Base-by-base conservation (phyloP, 2,113 vertebrate species). In the Amblyopsis rosae region DNA sequence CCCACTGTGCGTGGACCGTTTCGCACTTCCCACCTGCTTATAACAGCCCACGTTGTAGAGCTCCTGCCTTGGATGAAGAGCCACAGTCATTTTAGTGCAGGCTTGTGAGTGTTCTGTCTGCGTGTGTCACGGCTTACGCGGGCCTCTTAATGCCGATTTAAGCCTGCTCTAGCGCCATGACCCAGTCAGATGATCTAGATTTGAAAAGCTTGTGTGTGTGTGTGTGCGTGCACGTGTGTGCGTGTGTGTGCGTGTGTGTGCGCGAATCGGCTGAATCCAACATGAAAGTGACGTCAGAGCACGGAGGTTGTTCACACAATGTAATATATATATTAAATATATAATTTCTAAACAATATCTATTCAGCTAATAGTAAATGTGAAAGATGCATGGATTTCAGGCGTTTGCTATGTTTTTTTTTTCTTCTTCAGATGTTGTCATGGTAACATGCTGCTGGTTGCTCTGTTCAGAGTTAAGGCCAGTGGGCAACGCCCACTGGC, bases 21-120 rank as follows among this genome's bases (percentile, higher is more conserved):
- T 92, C 90, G 88, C 91, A 92, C 88, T 90, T 91, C 90, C 89
- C 91, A 90, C 89, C 88, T 90, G 85, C 89, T 89, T 88, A 87
- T 79, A 82, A 82, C 75, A 89, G 84, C 85, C 87, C 81, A 89
- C 87, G 72, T 77, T 83, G 78, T 77, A 65, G 69, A 85, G 82
- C 79, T 88, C 55, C 77, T 75, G 79, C 70, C 72, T 83, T 75
- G 77, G 77, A 78, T 63, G 53, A 57, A 82, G 79, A 72, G 80
- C 70, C 68, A 83, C 77, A 68, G 63, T 54, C 87, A 75, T 57
- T 75, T 10, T 69, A 68, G 73, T 81, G 45, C 70, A 47, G 65
- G 56, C 33, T 80, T 81, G 64, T 67, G 46, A 69, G 15, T 54
- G 19, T 72, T 72, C 50, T 82, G 46, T 73, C 75, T 72, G 62